These are phyloP conservation scores for Tachina lurida DNA, from an alignment of 2,888 invertebrate genomes.

Conservation along the genomic window DNA sequence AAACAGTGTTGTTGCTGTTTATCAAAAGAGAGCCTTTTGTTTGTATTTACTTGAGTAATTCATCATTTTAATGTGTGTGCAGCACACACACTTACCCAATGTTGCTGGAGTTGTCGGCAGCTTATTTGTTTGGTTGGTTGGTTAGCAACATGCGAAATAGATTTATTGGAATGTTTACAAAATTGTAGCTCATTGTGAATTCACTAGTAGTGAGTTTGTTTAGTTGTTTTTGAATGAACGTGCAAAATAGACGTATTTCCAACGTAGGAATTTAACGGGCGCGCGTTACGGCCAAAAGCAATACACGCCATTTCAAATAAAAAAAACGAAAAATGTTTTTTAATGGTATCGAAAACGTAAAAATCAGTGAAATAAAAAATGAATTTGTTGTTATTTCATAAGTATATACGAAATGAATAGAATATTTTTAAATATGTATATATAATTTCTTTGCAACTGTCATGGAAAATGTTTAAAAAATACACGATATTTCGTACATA, in stretches of 20 bases:
- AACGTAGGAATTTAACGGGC: slow-evolving; percentile 25
- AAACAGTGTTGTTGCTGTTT: slow-evolving; percentile 33
- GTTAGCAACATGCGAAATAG: slow-evolving; percentile 76
- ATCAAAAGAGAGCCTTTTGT: slow-evolving; percentile 15
- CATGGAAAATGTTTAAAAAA: slow-evolving; percentile 80
- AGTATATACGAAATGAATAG: slow-evolving; percentile 10
- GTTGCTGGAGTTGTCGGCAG: slow-evolving; percentile 53
- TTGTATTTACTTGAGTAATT: slow-evolving; percentile 70
- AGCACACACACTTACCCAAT: slow-evolving; percentile 42
- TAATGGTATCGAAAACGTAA: slow-evolving; percentile 24
- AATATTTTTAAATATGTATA: slow-evolving; percentile 19
- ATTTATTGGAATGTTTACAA: slow-evolving; percentile 80
- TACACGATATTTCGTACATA: slow-evolving; percentile 40
- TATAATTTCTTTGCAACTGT: slow-evolving; percentile 74
- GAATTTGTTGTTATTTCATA: slow-evolving; percentile 1
- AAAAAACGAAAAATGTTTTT: slow-evolving; percentile 27
- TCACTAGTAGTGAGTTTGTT: slow-evolving; percentile 75
- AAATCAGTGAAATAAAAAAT: slow-evolving; percentile 22
- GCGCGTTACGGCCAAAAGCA: slow-evolving; percentile 46
- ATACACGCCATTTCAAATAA: slow-evolving; percentile 51
- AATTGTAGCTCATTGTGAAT: slow-evolving; percentile 77
- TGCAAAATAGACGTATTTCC: slow-evolving; percentile 80
- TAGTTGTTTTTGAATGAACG: slow-evolving; percentile 83
- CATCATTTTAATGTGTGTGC: slow-evolving; percentile 70
- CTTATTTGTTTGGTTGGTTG: slow-evolving; percentile 10